These are phyloP conservation scores for Aphidius ervi DNA, from an alignment of 1,140 invertebrate genomes.

Conservation along the genomic window DNA sequence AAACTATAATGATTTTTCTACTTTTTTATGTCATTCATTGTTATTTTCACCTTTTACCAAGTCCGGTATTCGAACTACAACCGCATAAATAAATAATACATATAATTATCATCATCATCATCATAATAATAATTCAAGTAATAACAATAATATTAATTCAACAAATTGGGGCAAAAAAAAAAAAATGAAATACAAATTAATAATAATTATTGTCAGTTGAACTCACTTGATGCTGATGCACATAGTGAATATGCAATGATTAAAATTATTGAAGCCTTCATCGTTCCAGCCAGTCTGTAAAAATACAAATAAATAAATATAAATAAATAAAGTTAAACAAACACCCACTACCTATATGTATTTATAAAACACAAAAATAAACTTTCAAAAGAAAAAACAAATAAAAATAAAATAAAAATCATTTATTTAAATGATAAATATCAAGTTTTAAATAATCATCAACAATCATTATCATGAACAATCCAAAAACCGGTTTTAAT, in stretches of 20 bases:
- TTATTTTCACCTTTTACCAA: conserved; percentile 33
- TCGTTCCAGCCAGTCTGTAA: conserved; percentile 32
- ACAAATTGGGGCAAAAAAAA: background rate
- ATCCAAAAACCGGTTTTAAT: conserved; percentile 20
- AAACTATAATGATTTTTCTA: no score
- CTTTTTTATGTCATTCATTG: no score
- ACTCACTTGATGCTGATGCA: conserved; percentile 44
- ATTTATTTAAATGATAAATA: no score
- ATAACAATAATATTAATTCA: background rate
- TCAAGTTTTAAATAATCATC: no score
- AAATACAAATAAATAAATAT: conserved; percentile 19
- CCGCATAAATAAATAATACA: conserved; percentile 24
- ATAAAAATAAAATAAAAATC: background rate
- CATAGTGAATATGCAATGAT: conserved; percentile 36
- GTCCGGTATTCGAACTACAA: conserved; percentile 37
- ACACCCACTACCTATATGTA: background rate
- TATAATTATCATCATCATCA: background rate
- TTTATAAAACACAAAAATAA: background rate
- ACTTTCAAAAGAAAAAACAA: background rate
- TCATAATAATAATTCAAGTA: background rate
- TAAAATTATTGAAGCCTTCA: conserved; percentile 37
- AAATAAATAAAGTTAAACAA: background rate
- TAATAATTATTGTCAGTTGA: conserved; percentile 7
- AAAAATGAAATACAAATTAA: background rate
- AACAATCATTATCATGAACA: background rate